These are phyloP conservation scores for Lymantria dispar DNA, from an alignment of 2,888 invertebrate genomes.

Conservation along the genomic window DNA sequence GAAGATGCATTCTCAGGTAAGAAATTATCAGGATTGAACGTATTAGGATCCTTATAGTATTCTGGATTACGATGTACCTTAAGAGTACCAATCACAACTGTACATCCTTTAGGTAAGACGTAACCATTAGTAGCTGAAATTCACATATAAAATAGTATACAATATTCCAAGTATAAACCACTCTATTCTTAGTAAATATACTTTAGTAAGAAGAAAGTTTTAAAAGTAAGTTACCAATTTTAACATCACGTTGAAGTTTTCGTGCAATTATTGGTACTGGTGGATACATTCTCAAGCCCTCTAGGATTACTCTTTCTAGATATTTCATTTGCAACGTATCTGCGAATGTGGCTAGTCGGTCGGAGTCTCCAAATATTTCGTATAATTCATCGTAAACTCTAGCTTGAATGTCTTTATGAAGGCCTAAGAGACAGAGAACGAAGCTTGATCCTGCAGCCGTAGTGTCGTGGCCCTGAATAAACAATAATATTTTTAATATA, in stretches of 20 bases:
- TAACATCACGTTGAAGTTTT: slow-evolving; percentile 85
- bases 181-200: background rate
- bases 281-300: slow-evolving; percentile 89
- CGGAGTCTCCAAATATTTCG: slow-evolving; percentile 89
- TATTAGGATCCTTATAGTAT: slow-evolving; percentile 86
- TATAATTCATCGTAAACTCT: slow-evolving; percentile 88
- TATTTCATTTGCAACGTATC: slow-evolving; percentile 92
- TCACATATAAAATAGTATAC: too few relatives aligned
- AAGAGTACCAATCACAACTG: slow-evolving; percentile 86
- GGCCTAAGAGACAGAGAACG: slow-evolving; percentile 91
- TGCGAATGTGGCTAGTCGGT: slow-evolving; percentile 88
- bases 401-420: slow-evolving; percentile 90
- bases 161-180: too few relatives aligned
- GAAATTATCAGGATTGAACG: slow-evolving; percentile 91
- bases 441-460: slow-evolving; percentile 91
- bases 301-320: slow-evolving; percentile 89
- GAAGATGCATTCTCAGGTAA: slow-evolving; percentile 88
- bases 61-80: slow-evolving; percentile 86
- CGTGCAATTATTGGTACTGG: slow-evolving; percentile 91
- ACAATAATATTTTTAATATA: background rate
- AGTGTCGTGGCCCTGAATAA: slow-evolving; percentile 71
- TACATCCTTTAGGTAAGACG: slow-evolving; percentile 86
- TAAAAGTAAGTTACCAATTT: slow-evolving; percentile 81
- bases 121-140: slow-evolving; percentile 83
- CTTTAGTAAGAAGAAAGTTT: background rate